phyloP scores from a whole-genome alignment of 2,888 invertebrate species.

The Autographa gamma region DNA sequence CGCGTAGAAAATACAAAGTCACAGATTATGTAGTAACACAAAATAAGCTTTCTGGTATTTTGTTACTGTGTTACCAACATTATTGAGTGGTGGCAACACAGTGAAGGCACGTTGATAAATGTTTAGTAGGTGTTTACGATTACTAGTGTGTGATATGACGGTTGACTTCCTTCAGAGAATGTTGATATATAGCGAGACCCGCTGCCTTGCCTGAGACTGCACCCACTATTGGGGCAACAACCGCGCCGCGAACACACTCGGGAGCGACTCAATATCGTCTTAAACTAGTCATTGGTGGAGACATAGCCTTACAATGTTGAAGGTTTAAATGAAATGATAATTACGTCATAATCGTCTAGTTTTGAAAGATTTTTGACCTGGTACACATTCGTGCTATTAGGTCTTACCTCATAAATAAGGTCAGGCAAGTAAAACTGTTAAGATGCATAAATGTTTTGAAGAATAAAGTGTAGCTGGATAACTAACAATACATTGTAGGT shows the following conservation, averaged over 20 bases:
- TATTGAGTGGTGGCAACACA: slow-evolving; percentile 21
- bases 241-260: slow-evolving; percentile 62
- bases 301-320: neutral
- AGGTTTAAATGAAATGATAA: neutral
- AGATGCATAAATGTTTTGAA: no score
- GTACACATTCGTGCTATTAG: no score
- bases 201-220: slow-evolving; percentile 79
- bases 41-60: slow-evolving; percentile 13
- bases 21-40: neutral
- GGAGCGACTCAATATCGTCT: slow-evolving; percentile 30
- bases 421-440: no score
- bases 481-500: neutral
- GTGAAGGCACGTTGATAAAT: slow-evolving; percentile 61
- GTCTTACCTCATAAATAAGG: no score
- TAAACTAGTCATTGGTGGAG: slow-evolving; percentile 11
- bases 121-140: slow-evolving; percentile 68
- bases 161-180: slow-evolving; percentile 72
- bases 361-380: neutral
- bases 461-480: neutral
- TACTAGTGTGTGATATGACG: slow-evolving; percentile 68
- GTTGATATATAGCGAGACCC: slow-evolving; percentile 64
- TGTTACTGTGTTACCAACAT: slow-evolving; percentile 37
- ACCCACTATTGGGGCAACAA: slow-evolving; percentile 60
- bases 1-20: neutral
- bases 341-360: neutral